These are phyloP conservation scores for Paguma larvata DNA, from an alignment of 2,797 vertebrate genomes.

Conservation along the genomic window DNA sequence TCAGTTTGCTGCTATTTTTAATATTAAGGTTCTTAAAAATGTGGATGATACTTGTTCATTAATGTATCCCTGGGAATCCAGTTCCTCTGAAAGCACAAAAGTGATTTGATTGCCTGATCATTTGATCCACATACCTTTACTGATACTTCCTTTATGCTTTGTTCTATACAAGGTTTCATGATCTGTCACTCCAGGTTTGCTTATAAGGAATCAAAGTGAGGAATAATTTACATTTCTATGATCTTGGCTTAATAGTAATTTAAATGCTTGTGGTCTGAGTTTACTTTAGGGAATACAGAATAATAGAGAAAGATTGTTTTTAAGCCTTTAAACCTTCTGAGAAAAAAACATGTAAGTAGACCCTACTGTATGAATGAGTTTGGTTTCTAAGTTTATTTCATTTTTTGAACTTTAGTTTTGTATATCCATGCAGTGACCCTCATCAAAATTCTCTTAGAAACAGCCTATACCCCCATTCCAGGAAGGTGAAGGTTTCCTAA, in stretches of 20 bases:
- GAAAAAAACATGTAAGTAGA: background rate
- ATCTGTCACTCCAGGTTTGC: background rate
- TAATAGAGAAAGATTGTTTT: constrained; percentile 24
- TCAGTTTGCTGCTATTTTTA: background rate
- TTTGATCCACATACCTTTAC: background rate
- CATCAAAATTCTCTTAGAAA: background rate
- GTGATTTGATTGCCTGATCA: background rate
- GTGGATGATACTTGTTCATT: background rate
- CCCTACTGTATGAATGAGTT: background rate
- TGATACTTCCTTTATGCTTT: background rate
- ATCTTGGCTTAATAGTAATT: constrained; percentile 29
- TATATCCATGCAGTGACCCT: background rate
- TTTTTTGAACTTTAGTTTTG: background rate
- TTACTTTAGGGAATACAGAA: constrained; percentile 12
- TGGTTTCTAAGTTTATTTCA: background rate
- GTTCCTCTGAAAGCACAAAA: background rate
- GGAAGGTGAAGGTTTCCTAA: background rate
- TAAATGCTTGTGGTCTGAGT: background rate
- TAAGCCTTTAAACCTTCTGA: background rate
- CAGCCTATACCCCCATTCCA: background rate
- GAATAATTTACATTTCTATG: background rate
- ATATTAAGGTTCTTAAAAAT: background rate
- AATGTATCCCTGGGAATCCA: background rate
- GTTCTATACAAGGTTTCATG: background rate
- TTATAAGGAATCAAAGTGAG: constrained; percentile 35